phyloP scores from a whole-genome alignment of 2,113 vertebrate species.

The Tychaedon coryphoeus region DNA sequence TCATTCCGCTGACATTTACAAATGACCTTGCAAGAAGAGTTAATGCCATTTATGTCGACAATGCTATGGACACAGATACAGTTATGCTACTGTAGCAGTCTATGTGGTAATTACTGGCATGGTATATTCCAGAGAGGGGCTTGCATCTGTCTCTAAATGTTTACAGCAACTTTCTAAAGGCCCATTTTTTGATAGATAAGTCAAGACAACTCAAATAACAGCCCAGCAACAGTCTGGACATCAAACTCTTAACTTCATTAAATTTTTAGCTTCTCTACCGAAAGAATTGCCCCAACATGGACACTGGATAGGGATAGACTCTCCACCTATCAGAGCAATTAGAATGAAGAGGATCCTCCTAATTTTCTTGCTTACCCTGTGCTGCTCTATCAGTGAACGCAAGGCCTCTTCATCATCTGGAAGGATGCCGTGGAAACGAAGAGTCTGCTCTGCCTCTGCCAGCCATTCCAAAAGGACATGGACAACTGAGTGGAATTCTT shows the following conservation, averaged over 20 bases:
- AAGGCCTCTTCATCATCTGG: constrained; percentile 95
- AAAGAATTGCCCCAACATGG: not conserved
- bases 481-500: constrained; percentile 95
- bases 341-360: not conserved
- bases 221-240: not conserved
- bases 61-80: not conserved
- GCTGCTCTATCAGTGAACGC: constrained; percentile 86
- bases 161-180: not conserved
- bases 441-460: constrained; percentile 92
- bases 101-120: not conserved
- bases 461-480: constrained; percentile 95
- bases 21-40: not conserved
- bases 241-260: not conserved
- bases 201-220: not conserved
- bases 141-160: not conserved
- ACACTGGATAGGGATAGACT: not conserved
- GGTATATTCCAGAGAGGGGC: not conserved
- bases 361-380: constrained; percentile 79
- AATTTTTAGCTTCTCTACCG: not conserved
- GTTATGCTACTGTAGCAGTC: not conserved
- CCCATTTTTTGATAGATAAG: not conserved
- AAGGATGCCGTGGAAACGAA: constrained; percentile 92
- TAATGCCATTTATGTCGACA: not conserved
- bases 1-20: not conserved
- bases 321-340: not conserved